Percentiles rank a stretch among this genome's conserved stretches.
Evolutionary conservation across 2,113 vertebrate genomes (phyloP).

Genomic region (Eira barbara): DNA sequence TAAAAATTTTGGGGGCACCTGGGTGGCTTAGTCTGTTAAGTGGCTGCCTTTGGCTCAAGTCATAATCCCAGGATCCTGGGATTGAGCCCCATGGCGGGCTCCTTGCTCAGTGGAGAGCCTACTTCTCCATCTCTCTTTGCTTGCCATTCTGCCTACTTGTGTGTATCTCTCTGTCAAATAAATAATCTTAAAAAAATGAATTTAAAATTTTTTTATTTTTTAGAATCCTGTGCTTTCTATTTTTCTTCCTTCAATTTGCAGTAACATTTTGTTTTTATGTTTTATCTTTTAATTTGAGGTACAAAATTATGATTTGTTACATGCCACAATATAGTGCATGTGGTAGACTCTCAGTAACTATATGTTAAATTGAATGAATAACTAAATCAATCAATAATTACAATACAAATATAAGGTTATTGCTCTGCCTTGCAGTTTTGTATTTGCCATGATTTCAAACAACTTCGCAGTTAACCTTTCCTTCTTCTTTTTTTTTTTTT

Average conservation of each 20-base stretch:
- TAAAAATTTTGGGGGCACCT: background rate
- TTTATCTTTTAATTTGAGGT: background rate
- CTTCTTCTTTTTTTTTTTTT: background rate
- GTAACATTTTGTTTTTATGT: background rate
- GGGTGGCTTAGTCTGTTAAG: too few species aligned
- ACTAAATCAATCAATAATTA: background rate
- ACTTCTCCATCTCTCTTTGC: too few species aligned
- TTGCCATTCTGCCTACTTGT: too few species aligned
- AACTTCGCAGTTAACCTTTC: background rate
- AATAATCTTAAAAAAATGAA: background rate
- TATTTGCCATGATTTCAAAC: background rate
- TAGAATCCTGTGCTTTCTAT: background rate
- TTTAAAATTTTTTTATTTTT: slow-evolving; percentile 17
- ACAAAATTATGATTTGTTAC: background rate
- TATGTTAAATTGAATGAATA: background rate
- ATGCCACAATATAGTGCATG: background rate
- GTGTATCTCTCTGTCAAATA: too few species aligned
- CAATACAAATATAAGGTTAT: background rate
- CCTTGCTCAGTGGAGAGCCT: too few species aligned
- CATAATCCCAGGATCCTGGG: too few species aligned
- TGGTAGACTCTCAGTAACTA: background rate
- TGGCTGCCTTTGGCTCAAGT: too few species aligned
- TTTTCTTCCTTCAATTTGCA: background rate
- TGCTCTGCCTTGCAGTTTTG: background rate
- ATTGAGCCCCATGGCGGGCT: too few species aligned